Evolutionary conservation across 2,888 invertebrate species (phyloP).

Genomic region (Zaprionus bogoriensis): DNA sequence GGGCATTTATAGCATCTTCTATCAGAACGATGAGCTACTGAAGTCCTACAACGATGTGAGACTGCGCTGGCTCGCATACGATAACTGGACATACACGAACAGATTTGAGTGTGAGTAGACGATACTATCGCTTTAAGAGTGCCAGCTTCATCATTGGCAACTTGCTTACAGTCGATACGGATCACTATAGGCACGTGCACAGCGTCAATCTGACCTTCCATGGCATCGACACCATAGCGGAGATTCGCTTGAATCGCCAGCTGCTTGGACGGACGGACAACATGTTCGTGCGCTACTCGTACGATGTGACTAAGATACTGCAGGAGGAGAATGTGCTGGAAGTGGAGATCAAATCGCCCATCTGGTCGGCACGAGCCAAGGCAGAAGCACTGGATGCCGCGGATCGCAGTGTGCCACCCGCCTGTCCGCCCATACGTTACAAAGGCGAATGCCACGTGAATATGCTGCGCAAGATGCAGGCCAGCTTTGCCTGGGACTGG

Average conservation of each 20-base stretch:
- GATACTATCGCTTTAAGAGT: not conserved
- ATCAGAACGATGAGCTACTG: slow-evolving; percentile 80
- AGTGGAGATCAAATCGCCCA: slow-evolving; percentile 87
- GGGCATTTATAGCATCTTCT: slow-evolving; percentile 79
- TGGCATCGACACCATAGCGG: slow-evolving; percentile 93
- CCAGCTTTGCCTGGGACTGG: slow-evolving; percentile 99
- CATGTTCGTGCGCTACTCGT: slow-evolving; percentile 93
- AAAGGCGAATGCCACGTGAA: slow-evolving; percentile 97
- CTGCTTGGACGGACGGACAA: slow-evolving; percentile 88
- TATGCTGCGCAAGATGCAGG: slow-evolving; percentile 95
- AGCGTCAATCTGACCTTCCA: slow-evolving; percentile 87
- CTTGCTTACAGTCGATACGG: slow-evolving; percentile 52
- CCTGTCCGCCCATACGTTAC: slow-evolving; percentile 89
- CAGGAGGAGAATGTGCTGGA: slow-evolving; percentile 85
- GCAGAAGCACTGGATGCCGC: slow-evolving; percentile 56
- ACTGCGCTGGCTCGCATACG: slow-evolving; percentile 91
- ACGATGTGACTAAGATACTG: slow-evolving; percentile 85
- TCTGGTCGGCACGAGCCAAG: slow-evolving; percentile 85
- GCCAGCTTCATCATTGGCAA: not conserved
- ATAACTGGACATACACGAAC: slow-evolving; percentile 90
- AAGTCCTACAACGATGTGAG: slow-evolving; percentile 90
- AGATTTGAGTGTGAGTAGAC: slow-evolving; percentile 86
- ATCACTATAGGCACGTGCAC: slow-evolving; percentile 62
- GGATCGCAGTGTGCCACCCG: slow-evolving; percentile 85
- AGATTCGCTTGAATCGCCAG: slow-evolving; percentile 88